A percentile compares a stretch with the other conserved stretches of the same genome.
Evolutionary conservation across 1,140 invertebrate genomes (phyloP).

Genomic region (Habropoda laboriosa): DNA sequence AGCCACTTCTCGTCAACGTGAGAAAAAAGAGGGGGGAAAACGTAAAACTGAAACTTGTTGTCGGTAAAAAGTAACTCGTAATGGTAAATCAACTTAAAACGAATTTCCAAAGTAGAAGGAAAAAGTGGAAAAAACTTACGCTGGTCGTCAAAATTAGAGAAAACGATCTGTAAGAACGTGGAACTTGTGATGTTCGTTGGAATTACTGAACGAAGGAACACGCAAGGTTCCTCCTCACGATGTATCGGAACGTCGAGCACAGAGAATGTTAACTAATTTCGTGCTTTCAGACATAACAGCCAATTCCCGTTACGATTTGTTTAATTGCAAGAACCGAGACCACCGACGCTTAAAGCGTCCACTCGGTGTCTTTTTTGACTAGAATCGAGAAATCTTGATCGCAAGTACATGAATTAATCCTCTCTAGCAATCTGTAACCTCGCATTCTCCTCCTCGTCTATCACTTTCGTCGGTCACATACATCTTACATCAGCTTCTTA

Average conservation of each 20-base stretch:
- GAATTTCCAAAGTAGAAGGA: neutral
- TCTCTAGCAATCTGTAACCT: neutral
- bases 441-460: neutral
- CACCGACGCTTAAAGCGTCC: neutral
- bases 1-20: neutral
- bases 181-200: neutral
- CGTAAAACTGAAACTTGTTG: neutral
- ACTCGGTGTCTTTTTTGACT: conserved; percentile 11
- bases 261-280: neutral
- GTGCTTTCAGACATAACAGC: neutral
- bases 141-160: neutral
- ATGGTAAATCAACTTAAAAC: conserved; percentile 16
- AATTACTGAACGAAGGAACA: conserved; percentile 9
- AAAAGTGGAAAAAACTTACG: too few relatives aligned
- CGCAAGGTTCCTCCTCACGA: neutral
- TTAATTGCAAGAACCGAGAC: conserved; percentile 31
- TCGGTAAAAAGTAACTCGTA: neutral
- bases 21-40: too few relatives aligned
- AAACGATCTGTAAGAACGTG: neutral
- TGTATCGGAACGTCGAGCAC: neutral
- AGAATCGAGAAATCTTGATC: conserved; percentile 21
- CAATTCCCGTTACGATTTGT: neutral
- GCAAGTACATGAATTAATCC: too few relatives aligned
- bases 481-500: neutral
- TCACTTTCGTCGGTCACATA: neutral